Evolutionary conservation across 2,888 invertebrate species (phyloP), one percentile per base, ranked within the genome.

Genomic region (Ditylenchus weischeri): DNA sequence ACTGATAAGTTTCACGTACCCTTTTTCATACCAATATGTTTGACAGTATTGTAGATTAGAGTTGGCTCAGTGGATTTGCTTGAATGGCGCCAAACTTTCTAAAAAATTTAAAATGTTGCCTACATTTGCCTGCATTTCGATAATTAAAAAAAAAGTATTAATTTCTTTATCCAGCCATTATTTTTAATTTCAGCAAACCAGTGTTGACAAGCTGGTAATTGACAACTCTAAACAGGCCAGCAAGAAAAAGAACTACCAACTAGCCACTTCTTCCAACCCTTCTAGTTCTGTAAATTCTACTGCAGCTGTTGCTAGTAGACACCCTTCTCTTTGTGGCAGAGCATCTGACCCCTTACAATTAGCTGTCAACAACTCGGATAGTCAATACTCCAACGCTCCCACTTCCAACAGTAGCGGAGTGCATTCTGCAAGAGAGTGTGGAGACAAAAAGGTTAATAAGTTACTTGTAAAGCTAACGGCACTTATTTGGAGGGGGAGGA

Each of bases 171-270:
- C n/a, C n/a, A 43, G 1, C 8, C 43, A 43, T 6, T 6, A 43
- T 77, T n/a, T 71, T 2, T 4, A 29, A 29, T 29, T 29, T 29
- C 29, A 79, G 76, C 82, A 82, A 76, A 74, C 75, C 50, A 79
- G 72, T 67, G 79, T 82, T 51, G 83, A 83, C 64, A 82, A 82
- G 65, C 66, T 83, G 47, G 73, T 83, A 62, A 72, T 75, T 11
- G 78, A 79, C 64, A 75, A 74, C 36, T 75, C 75, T 21, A 69
- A 78, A 57, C 72, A 74, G 59, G 75, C 78, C 62, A 79, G 79
- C 73, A 79, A 78, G 64, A 76, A 76, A 57, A 76, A 76, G 58
- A 69, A 78, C 15, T 23, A 54, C 38, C 72, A 21, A 18, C 38
- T 48, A 35, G 48, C 50, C 51, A 68, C 67, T 59, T 72, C 69